Base-by-base conservation (phyloP, 2,113 vertebrate genomes). In the Hipposideros armiger region DNA sequence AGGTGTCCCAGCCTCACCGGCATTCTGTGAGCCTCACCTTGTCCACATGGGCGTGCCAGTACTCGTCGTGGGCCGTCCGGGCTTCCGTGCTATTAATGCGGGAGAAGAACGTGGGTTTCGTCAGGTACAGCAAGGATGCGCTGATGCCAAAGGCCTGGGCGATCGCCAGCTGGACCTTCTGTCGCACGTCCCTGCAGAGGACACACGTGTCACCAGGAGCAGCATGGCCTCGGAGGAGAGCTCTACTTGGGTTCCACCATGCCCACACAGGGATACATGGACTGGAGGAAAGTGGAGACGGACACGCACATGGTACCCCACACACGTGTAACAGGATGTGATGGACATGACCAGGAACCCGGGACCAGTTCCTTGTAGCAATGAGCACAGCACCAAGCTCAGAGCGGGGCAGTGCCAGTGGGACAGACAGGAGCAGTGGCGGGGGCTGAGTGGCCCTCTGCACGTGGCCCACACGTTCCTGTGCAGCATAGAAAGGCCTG, bases 61-160 rank as follows among this genome's bases (percentile, higher is more conserved):
- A 99, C 91, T 99, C 99, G 3, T 99, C 99, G 0, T 99, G 99
- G 0, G 99, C 97, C 1, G 99, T 99, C 96, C 98, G 99, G 83
- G 99, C 99, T 11, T 54, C 97, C 0, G 99, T 99, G 98, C 97
- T 99, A 98, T 99, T 99, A 97, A 99, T 99, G 47, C 99, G 99
- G 13, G 99, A 99, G 99, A 99, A 99, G 98, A 99, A 99, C 0
- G 99, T 99, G 82, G 99, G 99, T 97, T 99, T 99, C 9, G 99
- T 99, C 95, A 99, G 99, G 98, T 99, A 98, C 98, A 99, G 94
- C 7, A 98, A 98, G 52, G 98, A 95, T 0, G 96, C 92, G 36
- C 98, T 98, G 98, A 99, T 98, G 5, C 98, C 99, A 67, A 99
- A 99, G 0, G 98, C 98, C 94, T 99, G 96, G 0, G 99, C 99